Base-by-base conservation (phyloP, 1,140 invertebrate genomes). In the Drosophila funebris region DNA sequence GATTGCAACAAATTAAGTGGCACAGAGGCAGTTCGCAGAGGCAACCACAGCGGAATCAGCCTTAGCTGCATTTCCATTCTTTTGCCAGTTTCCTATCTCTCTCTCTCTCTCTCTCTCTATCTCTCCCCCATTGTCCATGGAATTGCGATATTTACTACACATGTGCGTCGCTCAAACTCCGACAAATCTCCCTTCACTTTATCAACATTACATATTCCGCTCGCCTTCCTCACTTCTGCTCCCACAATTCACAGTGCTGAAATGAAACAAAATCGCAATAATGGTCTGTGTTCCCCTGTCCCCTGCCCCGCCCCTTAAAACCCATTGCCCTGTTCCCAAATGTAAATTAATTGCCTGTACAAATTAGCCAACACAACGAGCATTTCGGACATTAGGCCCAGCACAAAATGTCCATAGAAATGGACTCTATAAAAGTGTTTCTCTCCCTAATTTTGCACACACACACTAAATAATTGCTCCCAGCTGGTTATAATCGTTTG, bases 311-410 rank as follows among this genome's bases (percentile, higher is more conserved):
- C 1, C 11, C 27, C n/a, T 37, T 6, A 7, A 7, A 4, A 27
- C n/a, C 5, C 14, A 46, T 50, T 37, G 50, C 44, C 43, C 53
- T 44, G 33, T 33, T 20, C 61, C 68, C 69, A 67, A 72, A 72
- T 87, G 78, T 87, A 87, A 87, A 87, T 87, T 87, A 87, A 87
- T 87, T 87, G 82, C 82, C 77, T 66, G 83, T 77, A 78, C 78
- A 87, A 87, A 87, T 87, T 87, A 87, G 82, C 71, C 82, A 71
- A 76, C 57, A 64, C 62, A 57, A 50, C 58, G 75, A 46, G 73
- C 74, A 87, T 69, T 84, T 76, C 48, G 67, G 68, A 69, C 80
- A 80, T 76, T 80, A 73, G 68, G 54, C 56, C 33, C 27, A 58
- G 62, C 41, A 29, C 33, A 37, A 57, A 52, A 53, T 46, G 72